Evolutionary conservation across 2,888 invertebrate genomes (phyloP).

Genomic region (Alloscopus bannaensis): DNA sequence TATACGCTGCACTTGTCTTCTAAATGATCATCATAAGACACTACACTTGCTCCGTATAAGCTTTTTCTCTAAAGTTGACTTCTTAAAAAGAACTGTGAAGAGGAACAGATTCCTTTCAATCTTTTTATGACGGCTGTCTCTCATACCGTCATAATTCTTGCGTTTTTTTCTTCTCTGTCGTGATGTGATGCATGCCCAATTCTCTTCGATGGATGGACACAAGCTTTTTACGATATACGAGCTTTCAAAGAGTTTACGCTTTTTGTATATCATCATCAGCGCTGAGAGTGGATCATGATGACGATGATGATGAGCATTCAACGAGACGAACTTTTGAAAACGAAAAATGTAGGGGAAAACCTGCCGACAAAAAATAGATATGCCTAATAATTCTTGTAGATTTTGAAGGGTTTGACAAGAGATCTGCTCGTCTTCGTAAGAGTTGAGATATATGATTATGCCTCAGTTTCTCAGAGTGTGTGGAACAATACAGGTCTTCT

Average conservation of each 20-base stretch:
- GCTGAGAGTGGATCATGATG: constrained; percentile 39
- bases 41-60: too few species aligned
- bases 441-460: too few species aligned
- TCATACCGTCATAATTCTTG: constrained; percentile 72
- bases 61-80: too few species aligned
- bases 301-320: constrained; percentile 23
- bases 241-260: background rate
- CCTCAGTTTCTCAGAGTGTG: too few species aligned
- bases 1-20: constrained; percentile 33
- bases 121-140: constrained; percentile 73
- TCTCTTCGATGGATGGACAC: constrained; percentile 63
- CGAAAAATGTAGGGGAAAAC: constrained; percentile 59
- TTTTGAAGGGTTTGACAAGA: constrained; percentile 64
- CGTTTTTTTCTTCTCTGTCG: too few species aligned
- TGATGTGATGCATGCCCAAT: constrained; percentile 64
- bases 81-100: constrained; percentile 50
- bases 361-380: constrained; percentile 65
- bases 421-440: too few species aligned
- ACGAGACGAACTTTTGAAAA: constrained; percentile 36
- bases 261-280: constrained; percentile 15
- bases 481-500: constrained; percentile 56
- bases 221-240: too few species aligned
- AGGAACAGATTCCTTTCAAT: constrained; percentile 65
- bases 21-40: constrained; percentile 2
- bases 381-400: constrained; percentile 61